Percentiles rank a stretch among this genome's conserved stretches.
Evolutionary conservation across 2,113 vertebrate species (phyloP).

Genomic region (Hippocampus mohnikei): DNA sequence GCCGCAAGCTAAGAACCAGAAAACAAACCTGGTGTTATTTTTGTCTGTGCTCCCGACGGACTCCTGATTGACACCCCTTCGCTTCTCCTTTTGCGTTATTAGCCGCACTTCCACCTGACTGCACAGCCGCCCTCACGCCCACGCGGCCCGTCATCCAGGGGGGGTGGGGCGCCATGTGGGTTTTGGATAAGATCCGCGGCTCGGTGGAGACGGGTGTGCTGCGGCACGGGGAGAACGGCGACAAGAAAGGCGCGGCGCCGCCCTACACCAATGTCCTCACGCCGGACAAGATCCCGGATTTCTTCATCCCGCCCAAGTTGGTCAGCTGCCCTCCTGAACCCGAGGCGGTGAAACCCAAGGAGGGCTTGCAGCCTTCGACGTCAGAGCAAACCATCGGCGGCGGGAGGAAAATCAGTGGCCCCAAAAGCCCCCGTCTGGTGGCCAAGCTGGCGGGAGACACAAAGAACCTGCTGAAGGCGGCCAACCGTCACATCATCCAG

Average conservation of each 20-base stretch:
- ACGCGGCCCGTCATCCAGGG: slow-evolving; percentile 17
- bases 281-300: slow-evolving; percentile 94
- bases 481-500: slow-evolving; percentile 91
- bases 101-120: slow-evolving; percentile 53
- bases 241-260: slow-evolving; percentile 68
- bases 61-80: slow-evolving; percentile 19
- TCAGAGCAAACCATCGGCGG: slow-evolving; percentile 78
- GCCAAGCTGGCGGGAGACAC: slow-evolving; percentile 79
- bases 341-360: slow-evolving; percentile 66
- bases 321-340: slow-evolving; percentile 75
- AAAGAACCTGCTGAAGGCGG: slow-evolving; percentile 77
- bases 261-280: slow-evolving; percentile 93
- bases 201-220: slow-evolving; percentile 79
- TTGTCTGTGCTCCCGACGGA: slow-evolving; percentile 15
- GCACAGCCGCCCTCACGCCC: slow-evolving; percentile 15
- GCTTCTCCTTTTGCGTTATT: slow-evolving; percentile 37
- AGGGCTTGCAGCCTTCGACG: slow-evolving; percentile 65
- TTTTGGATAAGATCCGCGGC: slow-evolving; percentile 88
- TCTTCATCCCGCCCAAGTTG: slow-evolving; percentile 94
- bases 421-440: slow-evolving; percentile 83
- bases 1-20: neutral
- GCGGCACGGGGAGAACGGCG: slow-evolving; percentile 72
- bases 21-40: slow-evolving; percentile 17
- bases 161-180: slow-evolving; percentile 78
- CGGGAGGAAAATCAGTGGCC: slow-evolving; percentile 76